Evolutionary conservation across 1,140 invertebrate genomes (phyloP).

Genomic region (Bombus breviceps): DNA sequence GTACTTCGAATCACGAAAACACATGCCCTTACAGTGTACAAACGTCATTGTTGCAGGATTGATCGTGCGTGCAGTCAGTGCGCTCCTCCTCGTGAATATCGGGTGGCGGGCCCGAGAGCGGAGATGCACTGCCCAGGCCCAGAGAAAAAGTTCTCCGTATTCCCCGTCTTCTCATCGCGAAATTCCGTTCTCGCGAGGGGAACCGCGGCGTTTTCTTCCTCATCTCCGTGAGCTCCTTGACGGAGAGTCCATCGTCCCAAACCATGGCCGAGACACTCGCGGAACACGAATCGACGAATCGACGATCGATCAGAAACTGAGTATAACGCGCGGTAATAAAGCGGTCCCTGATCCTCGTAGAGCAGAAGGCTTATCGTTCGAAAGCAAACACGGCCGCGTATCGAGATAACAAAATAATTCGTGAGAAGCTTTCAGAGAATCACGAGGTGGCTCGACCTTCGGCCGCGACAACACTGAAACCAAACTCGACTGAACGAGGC

Average conservation of each 20-base stretch:
- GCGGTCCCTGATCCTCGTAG: neutral
- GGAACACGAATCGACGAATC: constrained; percentile 1
- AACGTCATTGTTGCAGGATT: constrained; percentile 48
- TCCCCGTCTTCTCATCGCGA: constrained; percentile 83
- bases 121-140: constrained; percentile 53
- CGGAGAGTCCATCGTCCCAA: constrained; percentile 79
- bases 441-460: constrained; percentile 37
- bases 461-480: constrained; percentile 51
- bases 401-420: neutral
- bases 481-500: constrained; percentile 23
- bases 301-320: neutral
- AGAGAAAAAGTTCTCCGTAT: constrained; percentile 62
- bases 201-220: constrained; percentile 86
- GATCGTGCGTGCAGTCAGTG: constrained; percentile 50
- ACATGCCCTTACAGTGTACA: constrained; percentile 59
- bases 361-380: constrained; percentile 2
- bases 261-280: constrained; percentile 68
- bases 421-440: neutral
- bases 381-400: neutral
- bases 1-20: neutral
- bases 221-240: constrained; percentile 81
- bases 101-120: constrained; percentile 49
- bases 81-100: constrained; percentile 53
- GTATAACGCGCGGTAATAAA: neutral
- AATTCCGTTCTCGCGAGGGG: constrained; percentile 87